Conservation (phyloP, 2,797 vertebrate genomes). For the Spheniscus humboldti region DNA sequence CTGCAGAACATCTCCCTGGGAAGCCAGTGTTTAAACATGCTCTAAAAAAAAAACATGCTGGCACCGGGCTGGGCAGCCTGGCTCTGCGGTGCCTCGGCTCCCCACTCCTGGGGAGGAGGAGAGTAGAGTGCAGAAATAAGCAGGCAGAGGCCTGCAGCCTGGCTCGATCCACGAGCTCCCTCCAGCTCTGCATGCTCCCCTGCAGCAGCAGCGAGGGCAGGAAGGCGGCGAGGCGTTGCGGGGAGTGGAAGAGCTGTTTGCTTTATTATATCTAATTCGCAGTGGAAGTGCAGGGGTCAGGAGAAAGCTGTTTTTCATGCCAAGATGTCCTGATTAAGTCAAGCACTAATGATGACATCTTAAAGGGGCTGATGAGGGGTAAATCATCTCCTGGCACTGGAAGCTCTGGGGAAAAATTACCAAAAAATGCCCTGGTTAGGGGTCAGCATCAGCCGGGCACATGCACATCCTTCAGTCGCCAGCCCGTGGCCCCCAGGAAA, state of each 20-base stretch:
- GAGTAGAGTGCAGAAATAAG: not conserved
- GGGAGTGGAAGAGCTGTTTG: not conserved
- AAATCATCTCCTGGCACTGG: not conserved
- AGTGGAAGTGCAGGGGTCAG: not conserved
- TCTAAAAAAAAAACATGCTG: not conserved
- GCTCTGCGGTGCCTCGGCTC: not conserved
- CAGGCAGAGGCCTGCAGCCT: not conserved
- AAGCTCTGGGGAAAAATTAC: not conserved
- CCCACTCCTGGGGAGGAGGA: accelerated
- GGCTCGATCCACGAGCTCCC: accelerated
- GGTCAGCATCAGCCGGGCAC: not conserved
- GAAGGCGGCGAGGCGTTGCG: accelerated
- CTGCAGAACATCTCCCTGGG: not conserved
- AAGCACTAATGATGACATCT: not conserved
- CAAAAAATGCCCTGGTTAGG: not conserved
- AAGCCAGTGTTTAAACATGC: not conserved
- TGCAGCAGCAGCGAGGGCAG: not conserved
- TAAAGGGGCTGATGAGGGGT: not conserved
- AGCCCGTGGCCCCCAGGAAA: not conserved
- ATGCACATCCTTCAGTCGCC: not conserved
- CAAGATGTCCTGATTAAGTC: not conserved
- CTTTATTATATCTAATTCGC: not conserved
- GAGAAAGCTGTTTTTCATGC: not conserved
- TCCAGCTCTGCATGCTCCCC: not conserved
- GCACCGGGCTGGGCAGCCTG: not conserved